These are phyloP conservation scores for Paracentrotus lividus DNA, from an alignment of 53 echinoderm and acorn worm species.

Conservation along the genomic window DNA sequence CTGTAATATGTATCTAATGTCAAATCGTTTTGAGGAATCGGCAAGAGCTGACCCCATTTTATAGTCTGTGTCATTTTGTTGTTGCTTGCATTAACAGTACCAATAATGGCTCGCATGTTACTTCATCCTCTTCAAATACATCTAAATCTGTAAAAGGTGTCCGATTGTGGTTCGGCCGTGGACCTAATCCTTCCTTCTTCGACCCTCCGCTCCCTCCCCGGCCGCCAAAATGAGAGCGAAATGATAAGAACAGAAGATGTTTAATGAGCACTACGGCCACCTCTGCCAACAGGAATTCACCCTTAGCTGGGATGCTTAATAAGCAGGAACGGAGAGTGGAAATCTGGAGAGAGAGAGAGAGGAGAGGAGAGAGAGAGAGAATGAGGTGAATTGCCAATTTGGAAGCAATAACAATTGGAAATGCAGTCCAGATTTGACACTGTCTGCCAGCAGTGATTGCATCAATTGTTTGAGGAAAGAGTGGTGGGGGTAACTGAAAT, in stretches of 20 bases:
- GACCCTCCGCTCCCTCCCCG: not conserved
- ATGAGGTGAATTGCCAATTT: slow-evolving; percentile 46
- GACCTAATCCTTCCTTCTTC: not conserved
- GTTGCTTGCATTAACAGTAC: not conserved
- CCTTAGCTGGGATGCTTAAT: slow-evolving; percentile 4
- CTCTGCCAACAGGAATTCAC: not conserved
- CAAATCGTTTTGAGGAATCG: not conserved
- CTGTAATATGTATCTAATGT: not conserved
- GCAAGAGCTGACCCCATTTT: not conserved
- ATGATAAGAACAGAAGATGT: not conserved
- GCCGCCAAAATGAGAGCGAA: not conserved
- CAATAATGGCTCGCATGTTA: slow-evolving; percentile 33
- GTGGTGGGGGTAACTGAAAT: no score
- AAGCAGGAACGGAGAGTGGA: slow-evolving; percentile 37
- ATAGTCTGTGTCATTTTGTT: not conserved
- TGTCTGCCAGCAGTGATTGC: slow-evolving; percentile 40
- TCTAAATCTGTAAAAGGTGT: slow-evolving; percentile 44
- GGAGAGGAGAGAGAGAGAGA: not conserved
- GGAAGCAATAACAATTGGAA: slow-evolving; percentile 27
- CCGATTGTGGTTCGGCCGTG: not conserved
- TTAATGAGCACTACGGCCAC: not conserved
- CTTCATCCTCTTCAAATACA: not conserved
- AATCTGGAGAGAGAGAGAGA: not conserved
- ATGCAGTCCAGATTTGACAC: slow-evolving; percentile 21
- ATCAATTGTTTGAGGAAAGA: not conserved